Conservation (phyloP, 37 sponge, comb jelly and placozoan species). For the Trichoplax adhaerens region DNA sequence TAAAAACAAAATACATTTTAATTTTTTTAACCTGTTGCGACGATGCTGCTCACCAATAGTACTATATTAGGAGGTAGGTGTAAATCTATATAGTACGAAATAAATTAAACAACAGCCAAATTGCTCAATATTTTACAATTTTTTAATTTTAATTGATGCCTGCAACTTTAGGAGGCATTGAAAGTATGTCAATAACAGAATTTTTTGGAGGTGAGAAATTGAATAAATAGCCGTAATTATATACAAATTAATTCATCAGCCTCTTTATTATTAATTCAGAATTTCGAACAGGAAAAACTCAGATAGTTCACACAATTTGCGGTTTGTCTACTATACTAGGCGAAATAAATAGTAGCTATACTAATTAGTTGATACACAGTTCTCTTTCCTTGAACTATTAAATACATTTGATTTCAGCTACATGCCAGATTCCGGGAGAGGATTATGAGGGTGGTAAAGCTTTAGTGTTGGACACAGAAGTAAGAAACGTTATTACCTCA, state of each 20-base stretch:
- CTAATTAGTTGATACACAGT: background rate
- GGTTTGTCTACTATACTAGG: slow-evolving; percentile 24
- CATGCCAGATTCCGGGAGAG: slow-evolving; percentile 89
- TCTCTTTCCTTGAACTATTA: background rate
- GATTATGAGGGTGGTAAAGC: slow-evolving; percentile 92
- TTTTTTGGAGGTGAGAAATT: slow-evolving; percentile 75
- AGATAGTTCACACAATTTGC: slow-evolving; percentile 92
- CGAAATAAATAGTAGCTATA: background rate
- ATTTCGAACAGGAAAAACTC: slow-evolving; percentile 97
- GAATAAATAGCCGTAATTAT: background rate
- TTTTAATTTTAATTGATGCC: too few relatives aligned
- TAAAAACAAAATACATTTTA: too few relatives aligned
- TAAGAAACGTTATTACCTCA: background rate
- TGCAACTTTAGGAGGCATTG: slow-evolving; percentile 63
- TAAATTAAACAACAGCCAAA: too few relatives aligned
- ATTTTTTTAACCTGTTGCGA: too few relatives aligned
- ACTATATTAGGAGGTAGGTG: too few relatives aligned
- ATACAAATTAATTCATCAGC: background rate
- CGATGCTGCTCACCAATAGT: too few relatives aligned
- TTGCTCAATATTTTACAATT: too few relatives aligned
- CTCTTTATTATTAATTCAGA: slow-evolving; percentile 25
- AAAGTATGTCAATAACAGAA: slow-evolving; percentile 99
- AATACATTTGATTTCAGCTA: slow-evolving; percentile 17
- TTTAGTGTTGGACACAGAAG: slow-evolving; percentile 94
- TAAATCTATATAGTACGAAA: too few relatives aligned